Conservation (phyloP, 2,888 invertebrate species). For the Therioaphis trifolii region DNA sequence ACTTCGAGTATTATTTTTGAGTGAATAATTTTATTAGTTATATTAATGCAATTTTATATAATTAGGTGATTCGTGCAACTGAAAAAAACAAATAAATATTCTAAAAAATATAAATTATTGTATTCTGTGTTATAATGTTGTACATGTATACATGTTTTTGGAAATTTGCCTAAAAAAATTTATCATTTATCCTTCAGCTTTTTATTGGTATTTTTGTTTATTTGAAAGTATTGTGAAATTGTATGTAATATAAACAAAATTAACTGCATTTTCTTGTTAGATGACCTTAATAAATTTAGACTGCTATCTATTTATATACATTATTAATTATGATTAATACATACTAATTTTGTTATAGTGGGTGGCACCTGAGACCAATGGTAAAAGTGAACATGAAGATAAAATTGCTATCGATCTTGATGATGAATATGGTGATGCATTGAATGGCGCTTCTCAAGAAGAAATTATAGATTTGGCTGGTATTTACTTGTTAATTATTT, state of each 20-base stretch:
- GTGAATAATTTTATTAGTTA: neutral
- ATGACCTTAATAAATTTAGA: slow-evolving; percentile 1
- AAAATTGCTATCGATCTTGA: slow-evolving; percentile 93
- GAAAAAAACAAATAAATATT: neutral
- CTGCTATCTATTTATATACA: slow-evolving; percentile 1
- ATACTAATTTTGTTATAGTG: slow-evolving; percentile 73
- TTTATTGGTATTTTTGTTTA: slow-evolving; percentile 45
- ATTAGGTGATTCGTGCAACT: too few relatives aligned
- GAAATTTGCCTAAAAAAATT: slow-evolving; percentile 15
- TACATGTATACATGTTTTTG: slow-evolving; percentile 26
- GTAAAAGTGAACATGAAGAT: slow-evolving; percentile 86
- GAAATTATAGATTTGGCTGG: slow-evolving; percentile 98
- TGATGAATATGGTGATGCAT: slow-evolving; percentile 93
- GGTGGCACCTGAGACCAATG: slow-evolving; percentile 78
- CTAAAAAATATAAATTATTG: neutral
- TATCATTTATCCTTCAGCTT: slow-evolving; percentile 38
- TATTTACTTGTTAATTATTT: slow-evolving; percentile 67
- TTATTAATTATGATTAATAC: slow-evolving; percentile 51
- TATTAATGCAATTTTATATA: neutral
- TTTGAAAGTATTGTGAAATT: slow-evolving; percentile 42
- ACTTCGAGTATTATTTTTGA: neutral
- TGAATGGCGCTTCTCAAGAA: slow-evolving; percentile 88
- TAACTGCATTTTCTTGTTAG: neutral
- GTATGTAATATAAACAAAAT: slow-evolving; percentile 47
- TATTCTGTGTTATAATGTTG: neutral